These are phyloP conservation scores for Panonychus citri DNA, from an alignment of 1,140 invertebrate genomes.

Conservation along the genomic window DNA sequence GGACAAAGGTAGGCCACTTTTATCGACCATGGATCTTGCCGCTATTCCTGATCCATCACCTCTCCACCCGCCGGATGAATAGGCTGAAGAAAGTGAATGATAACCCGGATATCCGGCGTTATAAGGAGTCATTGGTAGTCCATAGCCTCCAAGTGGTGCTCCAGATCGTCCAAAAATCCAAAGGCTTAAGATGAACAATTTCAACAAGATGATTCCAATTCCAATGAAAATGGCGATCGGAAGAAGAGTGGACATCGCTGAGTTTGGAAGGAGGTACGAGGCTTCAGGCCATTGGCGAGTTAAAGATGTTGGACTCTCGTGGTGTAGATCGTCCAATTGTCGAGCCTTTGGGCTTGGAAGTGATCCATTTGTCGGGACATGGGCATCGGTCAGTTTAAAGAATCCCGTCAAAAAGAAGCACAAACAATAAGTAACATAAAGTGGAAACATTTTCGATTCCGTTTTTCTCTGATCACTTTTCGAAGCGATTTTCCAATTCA, in stretches of 20 bases:
- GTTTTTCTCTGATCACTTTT: too few relatives aligned
- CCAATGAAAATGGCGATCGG: neutral
- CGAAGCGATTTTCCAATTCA: too few relatives aligned
- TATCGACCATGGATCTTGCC: neutral
- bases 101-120: neutral
- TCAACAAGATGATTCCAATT: neutral
- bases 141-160: neutral
- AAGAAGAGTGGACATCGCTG: neutral
- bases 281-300: neutral
- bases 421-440: neutral
- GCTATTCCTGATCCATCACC: neutral
- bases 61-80: neutral
- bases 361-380: neutral
- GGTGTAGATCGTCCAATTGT: too few relatives aligned
- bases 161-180: neutral
- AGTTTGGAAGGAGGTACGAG: neutral
- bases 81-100: neutral
- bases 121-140: neutral
- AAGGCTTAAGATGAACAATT: neutral
- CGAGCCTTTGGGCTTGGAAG: too few relatives aligned
- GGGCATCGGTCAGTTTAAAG: neutral
- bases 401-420: neutral
- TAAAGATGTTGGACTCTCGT: neutral
- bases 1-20: neutral
- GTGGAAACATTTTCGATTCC: neutral